Evolutionary conservation across 2,888 invertebrate genomes (phyloP).

Genomic region (Oscheius onirici): DNA sequence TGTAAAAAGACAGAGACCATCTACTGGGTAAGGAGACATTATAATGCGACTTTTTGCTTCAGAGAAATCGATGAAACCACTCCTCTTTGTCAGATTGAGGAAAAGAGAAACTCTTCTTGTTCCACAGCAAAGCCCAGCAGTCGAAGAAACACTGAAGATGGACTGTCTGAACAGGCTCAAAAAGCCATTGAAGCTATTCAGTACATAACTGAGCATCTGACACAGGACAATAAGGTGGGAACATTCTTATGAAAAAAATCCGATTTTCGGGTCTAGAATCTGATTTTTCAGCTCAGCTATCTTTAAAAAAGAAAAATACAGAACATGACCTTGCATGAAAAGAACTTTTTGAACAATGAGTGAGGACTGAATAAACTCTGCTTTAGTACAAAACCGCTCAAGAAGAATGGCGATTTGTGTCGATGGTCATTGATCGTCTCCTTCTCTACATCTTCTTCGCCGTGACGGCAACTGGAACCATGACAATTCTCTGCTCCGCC

Average conservation of each 20-base stretch:
- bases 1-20: conserved; percentile 29
- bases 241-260: too few species aligned
- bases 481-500: conserved; percentile 73
- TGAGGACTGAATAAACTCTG: too few species aligned
- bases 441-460: conserved; percentile 74
- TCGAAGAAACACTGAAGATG: conserved; percentile 14
- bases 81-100: background rate
- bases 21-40: background rate
- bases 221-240: conserved; percentile 57
- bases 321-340: too few species aligned
- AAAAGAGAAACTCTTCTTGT: conserved; percentile 7
- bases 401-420: conserved; percentile 75
- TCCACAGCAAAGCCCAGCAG: background rate
- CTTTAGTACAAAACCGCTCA: conserved; percentile 40
- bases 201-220: conserved; percentile 69
- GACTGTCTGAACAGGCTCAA: conserved; percentile 62
- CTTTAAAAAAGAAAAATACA: background rate
- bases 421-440: conserved; percentile 74
- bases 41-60: background rate
- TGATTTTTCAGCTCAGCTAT: too few species aligned
- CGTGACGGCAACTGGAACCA: conserved; percentile 52
- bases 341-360: too few species aligned
- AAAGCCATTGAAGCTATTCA: conserved; percentile 69
- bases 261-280: too few species aligned
- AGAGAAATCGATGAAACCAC: conserved; percentile 28